Conservation (phyloP, 2,113 vertebrate genomes). For the Taurulus bubalis region DNA sequence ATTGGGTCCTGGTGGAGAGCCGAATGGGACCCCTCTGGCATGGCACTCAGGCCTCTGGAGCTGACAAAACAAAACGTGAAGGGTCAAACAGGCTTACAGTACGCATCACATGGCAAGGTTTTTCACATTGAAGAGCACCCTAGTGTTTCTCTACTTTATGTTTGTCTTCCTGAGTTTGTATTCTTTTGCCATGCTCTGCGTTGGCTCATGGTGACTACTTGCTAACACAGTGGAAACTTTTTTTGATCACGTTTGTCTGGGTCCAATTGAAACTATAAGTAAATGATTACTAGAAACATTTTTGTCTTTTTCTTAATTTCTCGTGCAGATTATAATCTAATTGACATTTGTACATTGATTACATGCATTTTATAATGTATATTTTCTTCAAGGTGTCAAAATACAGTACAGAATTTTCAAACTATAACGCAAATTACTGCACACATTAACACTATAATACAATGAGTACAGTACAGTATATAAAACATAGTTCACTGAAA, state of each 20-base stretch:
- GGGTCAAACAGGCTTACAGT: conserved; percentile 41
- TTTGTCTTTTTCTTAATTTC: not conserved
- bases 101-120: conserved; percentile 3
- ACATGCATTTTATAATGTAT: not conserved
- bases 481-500: not conserved
- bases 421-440: not conserved
- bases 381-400: not conserved
- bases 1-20: conserved; percentile 79
- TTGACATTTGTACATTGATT: not conserved
- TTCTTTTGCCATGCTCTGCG: conserved; percentile 36
- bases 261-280: not conserved
- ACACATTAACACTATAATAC: not conserved
- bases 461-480: not conserved
- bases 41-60: conserved; percentile 79
- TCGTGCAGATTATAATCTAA: not conserved
- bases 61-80: conserved; percentile 70
- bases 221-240: conserved; percentile 35
- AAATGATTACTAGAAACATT: not conserved
- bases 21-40: conserved; percentile 83
- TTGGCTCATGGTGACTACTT: conserved; percentile 63
- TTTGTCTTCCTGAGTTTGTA: not conserved
- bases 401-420: not conserved
- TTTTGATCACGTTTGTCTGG: not conserved
- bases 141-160: conserved; percentile 4
- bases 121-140: not conserved